Percentiles rank a stretch among this genome's conserved stretches.
These are phyloP conservation scores for Euspilapteryx auroguttella DNA, from an alignment of 2,888 invertebrate species.

Conservation along the genomic window DNA sequence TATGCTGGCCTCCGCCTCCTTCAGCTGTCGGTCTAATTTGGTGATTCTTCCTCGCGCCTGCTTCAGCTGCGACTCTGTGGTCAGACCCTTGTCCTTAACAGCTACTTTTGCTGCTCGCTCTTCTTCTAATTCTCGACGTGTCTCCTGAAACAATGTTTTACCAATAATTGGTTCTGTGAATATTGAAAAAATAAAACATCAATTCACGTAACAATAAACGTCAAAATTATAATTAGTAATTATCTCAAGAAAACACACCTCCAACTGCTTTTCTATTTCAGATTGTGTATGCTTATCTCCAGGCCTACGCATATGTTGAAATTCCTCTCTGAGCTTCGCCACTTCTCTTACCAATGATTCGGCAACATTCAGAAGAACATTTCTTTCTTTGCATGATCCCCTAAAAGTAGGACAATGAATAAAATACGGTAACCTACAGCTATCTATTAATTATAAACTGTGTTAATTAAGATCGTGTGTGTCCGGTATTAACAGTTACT, in stretches of 20 bases:
- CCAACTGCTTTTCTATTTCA: too few relatives aligned
- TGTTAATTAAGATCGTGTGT: too few relatives aligned
- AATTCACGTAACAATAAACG: too few relatives aligned
- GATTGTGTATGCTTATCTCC: too few relatives aligned
- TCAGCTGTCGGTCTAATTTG: constrained; percentile 46
- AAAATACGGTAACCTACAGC: too few relatives aligned
- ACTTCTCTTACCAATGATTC: constrained; percentile 39
- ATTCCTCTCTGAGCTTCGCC: constrained; percentile 27
- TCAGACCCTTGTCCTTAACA: constrained; percentile 29
- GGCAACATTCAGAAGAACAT: constrained; percentile 28
- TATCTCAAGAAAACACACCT: too few relatives aligned
- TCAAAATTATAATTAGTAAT: too few relatives aligned
- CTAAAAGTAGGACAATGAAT: constrained; percentile 12
- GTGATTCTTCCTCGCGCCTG: constrained; percentile 28
- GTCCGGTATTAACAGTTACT: too few relatives aligned
- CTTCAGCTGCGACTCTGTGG: constrained; percentile 30
- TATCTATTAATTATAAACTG: too few relatives aligned
- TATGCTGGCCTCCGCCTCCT: constrained; percentile 45
- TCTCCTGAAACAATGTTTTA: constrained; percentile 17
- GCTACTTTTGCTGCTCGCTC: constrained; percentile 22
- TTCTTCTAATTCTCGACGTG: constrained; percentile 30
- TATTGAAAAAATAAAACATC: too few relatives aligned
- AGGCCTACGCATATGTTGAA: too few relatives aligned
- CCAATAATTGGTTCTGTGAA: too few relatives aligned
- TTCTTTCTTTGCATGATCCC: constrained; percentile 28